Percentiles rank a stretch among this genome's conserved stretches.
These are phyloP conservation scores for Bombus picipes DNA, from an alignment of 1,140 invertebrate genomes.

Conservation along the genomic window DNA sequence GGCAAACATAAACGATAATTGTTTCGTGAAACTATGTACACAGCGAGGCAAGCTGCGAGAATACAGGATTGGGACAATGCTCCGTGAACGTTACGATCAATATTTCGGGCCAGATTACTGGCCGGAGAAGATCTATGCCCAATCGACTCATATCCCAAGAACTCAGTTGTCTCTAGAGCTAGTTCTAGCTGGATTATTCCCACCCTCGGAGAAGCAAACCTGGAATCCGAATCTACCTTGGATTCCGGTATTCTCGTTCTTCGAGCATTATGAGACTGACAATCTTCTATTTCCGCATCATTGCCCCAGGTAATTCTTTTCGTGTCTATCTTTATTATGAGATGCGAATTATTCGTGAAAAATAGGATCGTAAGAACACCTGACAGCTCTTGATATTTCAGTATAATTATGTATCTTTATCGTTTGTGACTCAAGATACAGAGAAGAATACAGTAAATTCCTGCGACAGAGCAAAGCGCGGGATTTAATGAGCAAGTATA, in stretches of 20 bases:
- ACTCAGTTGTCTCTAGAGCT: conserved; percentile 89
- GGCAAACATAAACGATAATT: conserved; percentile 21
- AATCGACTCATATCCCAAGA: conserved; percentile 84
- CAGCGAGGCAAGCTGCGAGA: conserved; percentile 85
- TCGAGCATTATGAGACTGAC: conserved; percentile 66
- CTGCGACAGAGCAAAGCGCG: conserved; percentile 57
- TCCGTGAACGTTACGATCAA: conserved; percentile 83
- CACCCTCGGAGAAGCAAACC: conserved; percentile 83
- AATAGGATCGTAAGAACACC: not conserved
- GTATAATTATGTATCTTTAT: not conserved
- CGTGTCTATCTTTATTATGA: not conserved
- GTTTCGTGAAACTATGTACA: conserved; percentile 25
- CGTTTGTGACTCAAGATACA: conserved; percentile 67
- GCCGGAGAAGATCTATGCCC: conserved; percentile 82
- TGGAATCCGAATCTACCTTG: conserved; percentile 86
- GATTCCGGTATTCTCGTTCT: conserved; percentile 83
- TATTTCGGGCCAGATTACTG: conserved; percentile 84
- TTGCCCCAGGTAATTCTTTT: conserved; percentile 73
- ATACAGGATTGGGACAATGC: conserved; percentile 84
- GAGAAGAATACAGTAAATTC: conserved; percentile 62
- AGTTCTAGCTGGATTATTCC: conserved; percentile 87
- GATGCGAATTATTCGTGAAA: not conserved
- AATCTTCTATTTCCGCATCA: conserved; percentile 75
- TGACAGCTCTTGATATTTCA: not conserved
- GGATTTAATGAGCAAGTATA: conserved; percentile 70